A percentile compares a stretch with the other conserved stretches of the same genome.
Evolutionary conservation across 2,888 invertebrate genomes (phyloP).

Genomic region (Watsonalla cultraria): DNA sequence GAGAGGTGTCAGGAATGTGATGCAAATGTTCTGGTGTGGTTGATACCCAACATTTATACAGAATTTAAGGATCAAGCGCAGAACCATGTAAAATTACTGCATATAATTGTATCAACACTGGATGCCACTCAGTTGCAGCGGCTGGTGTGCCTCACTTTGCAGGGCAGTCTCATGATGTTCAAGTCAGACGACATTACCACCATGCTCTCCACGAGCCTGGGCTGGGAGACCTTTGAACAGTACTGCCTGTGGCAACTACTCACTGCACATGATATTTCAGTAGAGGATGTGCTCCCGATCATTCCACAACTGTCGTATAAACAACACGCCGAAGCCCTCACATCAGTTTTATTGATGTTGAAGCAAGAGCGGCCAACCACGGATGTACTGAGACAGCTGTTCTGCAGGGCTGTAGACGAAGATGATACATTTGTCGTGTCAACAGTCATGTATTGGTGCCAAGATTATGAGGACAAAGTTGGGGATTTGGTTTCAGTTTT

Average conservation of each 20-base stretch:
- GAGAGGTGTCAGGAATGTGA: slow-evolving; percentile 94
- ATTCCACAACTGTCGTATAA: slow-evolving; percentile 87
- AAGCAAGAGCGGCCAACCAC: slow-evolving; percentile 94
- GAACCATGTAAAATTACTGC: slow-evolving; percentile 92
- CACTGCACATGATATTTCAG: slow-evolving; percentile 94
- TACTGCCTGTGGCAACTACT: slow-evolving; percentile 98
- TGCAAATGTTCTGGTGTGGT: slow-evolving; percentile 91
- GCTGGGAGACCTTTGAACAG: slow-evolving; percentile 99
- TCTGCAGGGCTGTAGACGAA: slow-evolving; percentile 85
- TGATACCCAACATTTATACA: slow-evolving; percentile 94
- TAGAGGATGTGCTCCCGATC: slow-evolving; percentile 91
- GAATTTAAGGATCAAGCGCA: slow-evolving; percentile 92
- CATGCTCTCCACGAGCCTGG: slow-evolving; percentile 89
- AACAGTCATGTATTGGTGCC: slow-evolving; percentile 95
- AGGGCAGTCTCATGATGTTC: slow-evolving; percentile 91
- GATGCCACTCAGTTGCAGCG: slow-evolving; percentile 95
- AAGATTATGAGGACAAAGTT: slow-evolving; percentile 93
- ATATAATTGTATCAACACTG: slow-evolving; percentile 92
- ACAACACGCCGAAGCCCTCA: slow-evolving; percentile 95
- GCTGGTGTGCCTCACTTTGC: slow-evolving; percentile 92
- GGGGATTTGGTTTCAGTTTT: slow-evolving; percentile 89
- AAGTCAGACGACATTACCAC: slow-evolving; percentile 87
- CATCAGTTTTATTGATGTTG: slow-evolving; percentile 92
- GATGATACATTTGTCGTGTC: slow-evolving; percentile 95
- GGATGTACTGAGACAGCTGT: slow-evolving; percentile 90